Percentiles rank a stretch among this genome's conserved stretches.
Evolutionary conservation across 2,113 vertebrate genomes (phyloP).

Genomic region (Petroica traversi): DNA sequence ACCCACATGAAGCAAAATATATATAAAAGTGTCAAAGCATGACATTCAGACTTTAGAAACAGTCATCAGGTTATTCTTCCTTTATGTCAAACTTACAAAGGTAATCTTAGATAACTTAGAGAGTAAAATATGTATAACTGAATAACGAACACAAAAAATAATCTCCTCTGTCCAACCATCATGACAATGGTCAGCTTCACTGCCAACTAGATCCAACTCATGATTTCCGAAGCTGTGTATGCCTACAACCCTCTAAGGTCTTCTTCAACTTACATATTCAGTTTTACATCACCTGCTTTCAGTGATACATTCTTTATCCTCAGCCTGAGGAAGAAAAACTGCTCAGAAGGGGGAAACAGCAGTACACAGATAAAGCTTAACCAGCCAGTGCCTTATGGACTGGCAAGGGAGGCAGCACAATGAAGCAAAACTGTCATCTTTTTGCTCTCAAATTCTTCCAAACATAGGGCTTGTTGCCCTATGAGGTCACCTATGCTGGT

Average conservation of each 20-base stretch:
- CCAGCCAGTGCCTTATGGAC: fast-evolving
- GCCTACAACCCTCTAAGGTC: not conserved
- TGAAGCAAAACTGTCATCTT: not conserved
- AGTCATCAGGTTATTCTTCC: not conserved
- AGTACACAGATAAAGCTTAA: not conserved
- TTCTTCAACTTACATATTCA: not conserved
- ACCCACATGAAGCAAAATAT: not conserved
- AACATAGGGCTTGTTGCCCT: not conserved
- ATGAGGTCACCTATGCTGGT: not conserved
- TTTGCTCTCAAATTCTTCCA: not conserved
- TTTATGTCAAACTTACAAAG: not conserved
- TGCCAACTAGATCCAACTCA: not conserved
- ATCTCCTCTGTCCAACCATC: not conserved
- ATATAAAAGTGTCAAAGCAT: not conserved
- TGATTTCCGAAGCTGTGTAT: not conserved
- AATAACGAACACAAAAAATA: not conserved
- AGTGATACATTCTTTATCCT: not conserved
- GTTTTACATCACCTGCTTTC: not conserved
- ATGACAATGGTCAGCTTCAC: not conserved
- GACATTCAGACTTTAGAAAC: not conserved
- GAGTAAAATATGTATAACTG: not conserved
- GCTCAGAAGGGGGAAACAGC: not conserved
- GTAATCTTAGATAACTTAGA: not conserved
- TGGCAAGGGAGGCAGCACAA: not conserved
- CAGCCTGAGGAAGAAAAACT: not conserved